Evolutionary conservation across 2,113 vertebrate species (phyloP), one percentile per base, ranked within the genome.

Genomic region (Megaleporinus macrocephalus): DNA sequence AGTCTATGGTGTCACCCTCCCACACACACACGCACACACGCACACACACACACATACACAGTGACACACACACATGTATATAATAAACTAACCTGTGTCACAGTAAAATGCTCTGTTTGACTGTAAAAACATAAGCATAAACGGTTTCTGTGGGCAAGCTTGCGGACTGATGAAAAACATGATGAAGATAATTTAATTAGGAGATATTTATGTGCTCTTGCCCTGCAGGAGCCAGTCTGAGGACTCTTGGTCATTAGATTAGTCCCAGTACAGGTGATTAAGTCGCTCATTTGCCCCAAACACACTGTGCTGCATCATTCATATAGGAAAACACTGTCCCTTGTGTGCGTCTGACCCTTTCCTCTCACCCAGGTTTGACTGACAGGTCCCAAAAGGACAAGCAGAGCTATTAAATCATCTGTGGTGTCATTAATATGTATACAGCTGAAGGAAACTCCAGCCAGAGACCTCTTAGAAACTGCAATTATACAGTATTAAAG

Each of bases 361-460:
- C 18, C 53, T 79, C 41, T 79, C 18, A 80, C 36, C 47, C 15
- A 0, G 47, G 13, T 75, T 63, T 85, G 80, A 85, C 18, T 82
- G 84, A 76, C 76, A 24, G 27, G 5, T 79, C 55, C n/a, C 15
- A 49, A 66, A 12, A 10, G 15, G 49, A 62, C 66, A 78, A 76
- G 30, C 14, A 68, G 22, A 73, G 33, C 53, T 26, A 55, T 84
- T 36, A 71, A 66, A 68, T 57, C 65, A 66, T 78, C 9, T 11
- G 61, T 66, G 27, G 36, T 72, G 51, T 62, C 70, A 55, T 26
- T 66, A 74, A 78, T 69, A 82, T 68, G 51, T 51, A 70, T 70
- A 77, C 55, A 51, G 6, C 41, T 61, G 14, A 44, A 71, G 62
- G 26, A 61, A 49, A 16, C 57, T 41, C 78, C 29, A 77, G 33